These are phyloP conservation scores for Phrixothrix hirtus DNA, from an alignment of 2,888 invertebrate species.

Conservation along the genomic window DNA sequence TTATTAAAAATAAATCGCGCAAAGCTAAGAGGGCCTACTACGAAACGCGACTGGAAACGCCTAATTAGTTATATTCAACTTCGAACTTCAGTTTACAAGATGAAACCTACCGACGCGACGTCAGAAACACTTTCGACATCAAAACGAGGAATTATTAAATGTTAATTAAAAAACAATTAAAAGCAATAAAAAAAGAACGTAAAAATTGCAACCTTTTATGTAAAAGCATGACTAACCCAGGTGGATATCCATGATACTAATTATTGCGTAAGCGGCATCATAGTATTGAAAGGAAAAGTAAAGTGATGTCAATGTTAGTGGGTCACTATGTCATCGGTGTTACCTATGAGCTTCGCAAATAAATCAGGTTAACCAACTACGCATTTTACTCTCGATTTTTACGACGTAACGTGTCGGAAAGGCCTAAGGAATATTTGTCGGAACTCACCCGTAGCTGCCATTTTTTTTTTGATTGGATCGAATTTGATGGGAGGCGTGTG, in stretches of 20 bases:
- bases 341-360: conserved; percentile 1
- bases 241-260: conserved; percentile 10
- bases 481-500: no score
- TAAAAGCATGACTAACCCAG: no score
- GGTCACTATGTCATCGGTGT: conserved; percentile 40
- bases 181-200: no score
- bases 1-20: background rate
- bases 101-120: background rate
- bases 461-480: background rate
- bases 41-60: no score
- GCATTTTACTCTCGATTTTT: background rate
- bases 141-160: no score
- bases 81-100: conserved; percentile 1
- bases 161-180: no score
- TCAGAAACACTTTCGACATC: background rate
- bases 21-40: no score
- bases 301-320: conserved; percentile 45
- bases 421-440: background rate
- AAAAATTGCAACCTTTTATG: no score
- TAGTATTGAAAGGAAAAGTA: conserved; percentile 36
- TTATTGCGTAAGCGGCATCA: conserved; percentile 8
- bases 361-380: background rate
- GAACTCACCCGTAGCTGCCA: background rate
- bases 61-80: no score
- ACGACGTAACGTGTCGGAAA: background rate